These are phyloP conservation scores for Andinoacara biseriatus DNA, from an alignment of 2,113 vertebrate species.

Conservation along the genomic window DNA sequence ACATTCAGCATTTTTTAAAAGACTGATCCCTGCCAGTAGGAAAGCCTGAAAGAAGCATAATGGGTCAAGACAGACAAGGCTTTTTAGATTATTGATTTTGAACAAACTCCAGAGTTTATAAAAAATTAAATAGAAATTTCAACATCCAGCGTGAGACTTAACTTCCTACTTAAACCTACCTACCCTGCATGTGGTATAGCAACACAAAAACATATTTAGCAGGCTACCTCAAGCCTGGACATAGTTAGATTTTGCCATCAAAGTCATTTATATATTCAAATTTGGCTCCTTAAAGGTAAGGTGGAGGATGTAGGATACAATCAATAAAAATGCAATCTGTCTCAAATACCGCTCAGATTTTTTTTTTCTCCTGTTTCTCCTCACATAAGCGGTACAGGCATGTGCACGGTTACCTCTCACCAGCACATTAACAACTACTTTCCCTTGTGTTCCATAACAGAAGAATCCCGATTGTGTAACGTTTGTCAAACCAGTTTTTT, in stretches of 20 bases:
- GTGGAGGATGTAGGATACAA: not conserved
- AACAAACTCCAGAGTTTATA: not conserved
- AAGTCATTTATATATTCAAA: not conserved
- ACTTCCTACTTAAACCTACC: not conserved
- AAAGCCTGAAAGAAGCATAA: not conserved
- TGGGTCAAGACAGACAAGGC: not conserved
- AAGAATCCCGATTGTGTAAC: slow-evolving; percentile 67
- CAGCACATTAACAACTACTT: slow-evolving; percentile 34
- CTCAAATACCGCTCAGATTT: slow-evolving; percentile 2
- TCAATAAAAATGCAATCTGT: not conserved
- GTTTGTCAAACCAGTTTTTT: slow-evolving; percentile 71
- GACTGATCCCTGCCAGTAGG: not conserved
- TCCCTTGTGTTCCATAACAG: slow-evolving; percentile 37
- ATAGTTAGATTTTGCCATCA: not conserved
- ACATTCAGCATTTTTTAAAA: not conserved
- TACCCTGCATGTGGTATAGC: not conserved
- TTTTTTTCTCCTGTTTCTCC: not conserved
- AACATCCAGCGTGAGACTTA: not conserved
- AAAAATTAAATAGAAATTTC: slow-evolving; percentile 1
- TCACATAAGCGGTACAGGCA: not conserved
- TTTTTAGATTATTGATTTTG: not conserved
- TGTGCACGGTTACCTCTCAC: slow-evolving; percentile 5
- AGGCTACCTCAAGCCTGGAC: not conserved
- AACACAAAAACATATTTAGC: not conserved
- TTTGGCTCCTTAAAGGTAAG: not conserved